Base-by-base conservation (phyloP, 2,113 vertebrate species). In the Serinus canaria region DNA sequence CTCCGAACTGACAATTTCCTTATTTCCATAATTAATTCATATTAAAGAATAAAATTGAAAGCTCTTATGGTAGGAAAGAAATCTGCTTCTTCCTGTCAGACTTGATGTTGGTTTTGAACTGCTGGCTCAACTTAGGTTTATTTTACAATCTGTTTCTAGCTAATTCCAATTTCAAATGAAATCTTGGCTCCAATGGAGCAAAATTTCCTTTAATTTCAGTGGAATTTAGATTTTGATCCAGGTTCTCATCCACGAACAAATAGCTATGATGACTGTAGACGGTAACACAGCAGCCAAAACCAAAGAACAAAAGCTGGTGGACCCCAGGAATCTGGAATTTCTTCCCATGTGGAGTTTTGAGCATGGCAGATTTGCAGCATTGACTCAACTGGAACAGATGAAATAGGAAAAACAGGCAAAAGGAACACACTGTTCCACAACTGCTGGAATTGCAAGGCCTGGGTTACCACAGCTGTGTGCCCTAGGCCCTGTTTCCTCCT, bases 181-280 rank as follows among this genome's bases (percentile, higher is more conserved):
- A 89, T 73, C 80, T 72, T 94, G 88, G 90, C 80, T 92, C 73
- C 49, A 50, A 4, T 39, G 30, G 83, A 89, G 66, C 44, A 84
- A 96, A 96, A 92, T 83, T 97, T 66, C 86, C 80, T 79, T 62
- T 90, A 89, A 93, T 88, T 96, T 95, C 80, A 87, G 41, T 76
- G 86, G 62, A 94, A 92, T 81, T 49, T 66, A 75, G 70, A 84
- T 76, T 96, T 81, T 78, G 69, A 88, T 94, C 80, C 86, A 93
- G 58, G 27, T 87, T 90, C 53, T 89, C 77, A 84, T 83, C 76
- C 46, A 80, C 62, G 90, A 76, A 74, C 41, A 84, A 73, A 78
- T 13, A 90, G 41, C 53, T 64, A 75, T 2, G 5, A 87, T 89
- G 37, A 89, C 9, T 69, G 11, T 39, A 83, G 83, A 92, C 37